Base-by-base conservation (phyloP, 1,140 invertebrate genomes). In the Hestina assimilis region DNA sequence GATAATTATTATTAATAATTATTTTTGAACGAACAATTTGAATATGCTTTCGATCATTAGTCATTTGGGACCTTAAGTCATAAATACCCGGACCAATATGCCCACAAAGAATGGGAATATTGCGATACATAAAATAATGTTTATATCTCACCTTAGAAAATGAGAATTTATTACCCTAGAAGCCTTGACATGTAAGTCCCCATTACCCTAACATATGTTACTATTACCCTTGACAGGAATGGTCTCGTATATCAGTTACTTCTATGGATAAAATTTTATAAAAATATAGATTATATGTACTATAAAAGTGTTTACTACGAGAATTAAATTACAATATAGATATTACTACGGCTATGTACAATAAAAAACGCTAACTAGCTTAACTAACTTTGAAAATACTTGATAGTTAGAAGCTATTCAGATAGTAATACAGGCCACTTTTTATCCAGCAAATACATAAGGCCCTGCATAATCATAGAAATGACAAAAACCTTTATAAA, bases 161-260 rank as follows among this genome's bases (percentile, higher is more conserved):
- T 42, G 20, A 9, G 21, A 24, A 42, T 42, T 42, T 42, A 42
- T 41, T 42, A 23, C 21, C 40, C 40, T 42, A 17, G 15, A 38
- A 38, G 15, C 33, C 33, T 38, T 38, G 15, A 38, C 33, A 38
- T 38, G 19, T 19, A 35, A 19, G 15, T 35, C 4, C 14, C 3
- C n/a, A 11, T 38, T 38, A 38, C 15, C 11, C n/a, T 9, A 38
- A 7, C 33, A 19, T 38, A 19, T 38, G 15, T 38, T 12, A 48
- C 45, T 43, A 43, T 28, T 43, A 43, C n/a, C 41, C 23, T 48
- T 23, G 29, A 14, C 31, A 23, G 15, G 9, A 33, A 48, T 48
- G 20, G 33, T 48, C 33, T 8, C 28, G 14, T 33, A 33, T 38
- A 19, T 17, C 33, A 19, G 7, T 17, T 19, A 38, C 33, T 17